Percentiles rank a stretch among this genome's conserved stretches.
Evolutionary conservation across 2,797 vertebrate genomes (phyloP).

Genomic region (Aplochiton taeniatus): DNA sequence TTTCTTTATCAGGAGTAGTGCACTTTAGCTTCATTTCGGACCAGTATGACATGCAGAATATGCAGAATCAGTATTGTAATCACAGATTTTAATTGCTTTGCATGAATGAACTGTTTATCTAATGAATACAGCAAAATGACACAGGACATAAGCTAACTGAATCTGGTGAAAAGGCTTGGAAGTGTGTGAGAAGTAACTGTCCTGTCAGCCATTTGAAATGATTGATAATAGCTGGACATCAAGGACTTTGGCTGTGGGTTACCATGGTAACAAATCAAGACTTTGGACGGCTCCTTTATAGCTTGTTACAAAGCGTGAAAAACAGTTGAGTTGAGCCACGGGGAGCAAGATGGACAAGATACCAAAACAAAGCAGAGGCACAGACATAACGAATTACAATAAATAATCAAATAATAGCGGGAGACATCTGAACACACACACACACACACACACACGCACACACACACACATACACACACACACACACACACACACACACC

Average conservation of each 20-base stretch:
- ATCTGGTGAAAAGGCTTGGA: conserved; percentile 13
- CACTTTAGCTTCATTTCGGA: conserved; percentile 51
- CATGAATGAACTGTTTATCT: too few relatives aligned
- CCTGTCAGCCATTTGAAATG: conserved; percentile 22
- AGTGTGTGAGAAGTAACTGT: background rate
- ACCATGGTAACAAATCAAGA: conserved; percentile 45
- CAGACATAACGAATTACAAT: conserved; percentile 46
- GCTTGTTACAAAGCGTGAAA: conserved; percentile 34
- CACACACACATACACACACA: too few relatives aligned
- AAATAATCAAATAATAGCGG: conserved; percentile 57
- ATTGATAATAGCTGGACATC: conserved; percentile 30
- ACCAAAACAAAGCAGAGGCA: conserved; percentile 54
- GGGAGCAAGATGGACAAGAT: conserved; percentile 47
- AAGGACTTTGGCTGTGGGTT: conserved; percentile 42
- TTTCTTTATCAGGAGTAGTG: conserved; percentile 51
- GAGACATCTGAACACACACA: conserved; percentile 39
- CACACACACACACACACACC: too few relatives aligned
- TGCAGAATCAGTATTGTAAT: too few relatives aligned
- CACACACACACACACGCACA: too few relatives aligned
- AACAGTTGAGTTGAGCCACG: conserved; percentile 21
- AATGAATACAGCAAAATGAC: conserved; percentile 5
- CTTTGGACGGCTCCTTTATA: conserved; percentile 40
- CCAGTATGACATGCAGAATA: conserved; percentile 16
- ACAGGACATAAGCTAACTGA: conserved; percentile 21
- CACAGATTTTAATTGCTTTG: too few relatives aligned